Evolutionary conservation across 2,888 invertebrate species (phyloP).

Genomic region (Bimastos eiseni): DNA sequence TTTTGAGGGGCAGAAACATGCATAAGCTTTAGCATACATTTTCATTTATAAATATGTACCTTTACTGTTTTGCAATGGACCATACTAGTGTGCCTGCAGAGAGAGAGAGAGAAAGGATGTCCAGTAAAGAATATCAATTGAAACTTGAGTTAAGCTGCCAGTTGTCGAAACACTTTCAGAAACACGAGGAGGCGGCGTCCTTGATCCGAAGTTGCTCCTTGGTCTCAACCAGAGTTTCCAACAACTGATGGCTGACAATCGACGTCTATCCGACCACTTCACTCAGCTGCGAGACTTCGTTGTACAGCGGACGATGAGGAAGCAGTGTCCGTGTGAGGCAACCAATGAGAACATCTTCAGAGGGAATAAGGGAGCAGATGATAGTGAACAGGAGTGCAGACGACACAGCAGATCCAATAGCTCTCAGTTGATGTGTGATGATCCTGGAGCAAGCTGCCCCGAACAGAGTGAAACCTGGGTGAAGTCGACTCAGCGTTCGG

Average conservation of each 20-base stretch:
- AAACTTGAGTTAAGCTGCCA: not conserved
- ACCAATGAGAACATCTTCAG: not conserved
- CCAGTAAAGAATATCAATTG: not conserved
- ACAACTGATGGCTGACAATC: slow-evolving; percentile 16
- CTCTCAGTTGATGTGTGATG: not conserved
- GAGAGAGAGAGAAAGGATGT: no score
- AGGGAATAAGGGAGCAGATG: not conserved
- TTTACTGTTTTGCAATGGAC: not conserved
- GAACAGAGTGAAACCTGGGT: not conserved
- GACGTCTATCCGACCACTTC: not conserved
- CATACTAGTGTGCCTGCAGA: not conserved
- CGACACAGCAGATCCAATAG: not conserved
- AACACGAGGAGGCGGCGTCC: not conserved
- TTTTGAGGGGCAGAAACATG: not conserved
- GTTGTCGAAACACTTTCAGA: not conserved
- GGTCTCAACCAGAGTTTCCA: slow-evolving; percentile 23
- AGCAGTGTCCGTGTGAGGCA: not conserved
- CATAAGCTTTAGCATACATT: not conserved
- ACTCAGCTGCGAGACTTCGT: not conserved
- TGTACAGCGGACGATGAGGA: not conserved
- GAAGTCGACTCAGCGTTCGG: not conserved
- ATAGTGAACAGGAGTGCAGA: not conserved
- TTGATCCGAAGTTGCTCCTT: slow-evolving; percentile 8
- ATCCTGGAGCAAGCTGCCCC: not conserved
- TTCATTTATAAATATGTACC: not conserved